Percentiles rank a stretch among this genome's conserved stretches.
Evolutionary conservation across 1,140 invertebrate genomes (phyloP).

Genomic region (Metopolophium dirhodum): DNA sequence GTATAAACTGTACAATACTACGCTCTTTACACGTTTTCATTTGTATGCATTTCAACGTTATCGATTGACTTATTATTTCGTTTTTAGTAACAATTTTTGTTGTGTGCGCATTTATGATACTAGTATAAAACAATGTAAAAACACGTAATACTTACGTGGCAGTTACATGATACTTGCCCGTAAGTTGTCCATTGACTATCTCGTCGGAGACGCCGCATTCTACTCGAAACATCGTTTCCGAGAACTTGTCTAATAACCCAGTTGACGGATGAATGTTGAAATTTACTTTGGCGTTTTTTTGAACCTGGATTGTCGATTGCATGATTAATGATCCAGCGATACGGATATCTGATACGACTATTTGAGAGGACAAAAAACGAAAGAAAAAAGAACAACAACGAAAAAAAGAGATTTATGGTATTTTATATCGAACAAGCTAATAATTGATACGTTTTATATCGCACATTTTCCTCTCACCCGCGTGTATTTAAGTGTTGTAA

Average conservation of each 20-base stretch:
- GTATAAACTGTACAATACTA: background rate
- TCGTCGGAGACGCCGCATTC: background rate
- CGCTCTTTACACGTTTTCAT: background rate
- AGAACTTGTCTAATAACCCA: background rate
- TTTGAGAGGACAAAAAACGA: background rate
- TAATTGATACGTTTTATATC: conserved; percentile 34
- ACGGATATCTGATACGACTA: conserved; percentile 46
- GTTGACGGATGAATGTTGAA: conserved; percentile 49
- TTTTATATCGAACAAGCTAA: conserved; percentile 18
- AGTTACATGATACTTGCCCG: conserved; percentile 10
- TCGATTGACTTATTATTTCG: background rate
- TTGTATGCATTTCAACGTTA: background rate
- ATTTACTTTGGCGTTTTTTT: conserved; percentile 28
- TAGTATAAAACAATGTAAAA: background rate
- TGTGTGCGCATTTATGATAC: background rate
- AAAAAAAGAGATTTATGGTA: conserved; percentile 32
- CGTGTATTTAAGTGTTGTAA: background rate
- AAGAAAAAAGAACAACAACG: background rate
- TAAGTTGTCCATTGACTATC: conserved; percentile 31
- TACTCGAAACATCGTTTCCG: conserved; percentile 30
- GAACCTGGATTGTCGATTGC: background rate
- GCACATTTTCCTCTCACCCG: background rate
- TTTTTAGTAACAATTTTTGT: background rate
- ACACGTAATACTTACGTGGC: conserved; percentile 9
- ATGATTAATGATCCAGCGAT: conserved; percentile 49